phyloP scores from a whole-genome alignment of 2,888 invertebrate genomes.

The Lycaena phlaeas region DNA sequence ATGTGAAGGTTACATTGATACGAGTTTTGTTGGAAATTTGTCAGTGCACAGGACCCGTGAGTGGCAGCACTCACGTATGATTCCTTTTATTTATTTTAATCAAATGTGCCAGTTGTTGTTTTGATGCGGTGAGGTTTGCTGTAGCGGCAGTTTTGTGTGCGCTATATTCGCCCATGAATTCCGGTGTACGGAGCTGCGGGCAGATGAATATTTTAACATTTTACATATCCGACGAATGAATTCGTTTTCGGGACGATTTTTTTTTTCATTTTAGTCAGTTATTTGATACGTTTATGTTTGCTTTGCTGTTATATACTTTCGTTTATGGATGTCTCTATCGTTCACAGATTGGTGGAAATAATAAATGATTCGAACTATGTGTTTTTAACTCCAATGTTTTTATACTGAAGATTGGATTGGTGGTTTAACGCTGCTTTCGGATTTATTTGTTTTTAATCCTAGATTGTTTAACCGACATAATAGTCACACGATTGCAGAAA shows the following conservation, averaged over 20 bases:
- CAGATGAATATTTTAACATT: constrained; percentile 69
- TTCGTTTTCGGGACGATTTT: constrained; percentile 48
- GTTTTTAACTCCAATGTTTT: constrained; percentile 1
- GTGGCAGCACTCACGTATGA: constrained; percentile 31
- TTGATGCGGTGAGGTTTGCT: constrained; percentile 52
- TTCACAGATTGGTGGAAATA: constrained; percentile 31
- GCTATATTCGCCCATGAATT: constrained; percentile 58
- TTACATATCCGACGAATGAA: constrained; percentile 67
- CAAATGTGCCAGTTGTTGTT: constrained; percentile 58
- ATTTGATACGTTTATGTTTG: constrained; percentile 56
- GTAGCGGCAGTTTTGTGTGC: constrained; percentile 50
- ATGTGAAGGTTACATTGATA: constrained; percentile 19
- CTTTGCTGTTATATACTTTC: constrained; percentile 24
- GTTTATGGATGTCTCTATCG: constrained; percentile 32
- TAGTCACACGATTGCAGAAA: too few relatives aligned
- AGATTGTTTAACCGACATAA: too few relatives aligned
- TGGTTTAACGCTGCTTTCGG: background rate
- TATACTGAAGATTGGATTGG: background rate
- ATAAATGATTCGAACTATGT: constrained; percentile 22
- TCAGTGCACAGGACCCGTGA: constrained; percentile 12
- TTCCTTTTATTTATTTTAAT: constrained; percentile 67
- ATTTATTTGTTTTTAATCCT: too few relatives aligned
- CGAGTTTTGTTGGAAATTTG: constrained; percentile 19
- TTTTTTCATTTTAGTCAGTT: constrained; percentile 53
- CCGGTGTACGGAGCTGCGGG: constrained; percentile 49